Percentiles rank a stretch among this genome's conserved stretches.
Conservation (phyloP, 30 jellyfish, hydroid and myxozoan species). For the Haliclystus octoradiatus region DNA sequence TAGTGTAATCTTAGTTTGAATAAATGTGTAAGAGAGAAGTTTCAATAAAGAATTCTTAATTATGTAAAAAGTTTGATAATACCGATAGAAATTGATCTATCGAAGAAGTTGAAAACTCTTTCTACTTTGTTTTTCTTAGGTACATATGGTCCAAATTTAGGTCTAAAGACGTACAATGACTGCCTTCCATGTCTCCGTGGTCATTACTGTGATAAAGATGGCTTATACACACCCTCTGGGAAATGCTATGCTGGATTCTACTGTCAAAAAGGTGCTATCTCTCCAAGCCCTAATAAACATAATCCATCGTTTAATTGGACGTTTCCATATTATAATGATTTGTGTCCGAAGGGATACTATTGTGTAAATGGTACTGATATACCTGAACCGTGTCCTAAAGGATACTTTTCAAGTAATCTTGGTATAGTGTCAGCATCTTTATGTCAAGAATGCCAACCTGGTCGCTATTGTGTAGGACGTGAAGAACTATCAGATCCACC, state of each 20-base stretch:
- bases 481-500: conserved; percentile 73
- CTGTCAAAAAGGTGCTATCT: conserved; percentile 69
- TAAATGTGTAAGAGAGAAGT: no score
- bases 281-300: conserved; percentile 67
- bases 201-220: conserved; percentile 53
- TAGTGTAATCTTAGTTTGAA: no score
- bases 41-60: no score
- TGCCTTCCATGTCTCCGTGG: conserved; percentile 60
- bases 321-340: conserved; percentile 74
- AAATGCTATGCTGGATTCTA: conserved; percentile 81
- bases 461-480: conserved; percentile 80
- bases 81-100: no score
- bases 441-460: conserved; percentile 94
- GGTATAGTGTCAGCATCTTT: conserved; percentile 41
- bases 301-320: conserved; percentile 41
- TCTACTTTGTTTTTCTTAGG: conserved; percentile 34
- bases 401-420: conserved; percentile 60
- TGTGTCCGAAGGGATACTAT: conserved; percentile 78
- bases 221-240: conserved; percentile 73
- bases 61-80: no score
- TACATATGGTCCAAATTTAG: conserved; percentile 56
- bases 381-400: conserved; percentile 89
- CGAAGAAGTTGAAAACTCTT: no score
- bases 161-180: conserved; percentile 15
- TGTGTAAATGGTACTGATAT: conserved; percentile 88